A percentile compares a stretch with the other conserved stretches of the same genome.
Evolutionary conservation across 2,797 vertebrate genomes (phyloP).

Genomic region (Onychomys leucogaster): DNA sequence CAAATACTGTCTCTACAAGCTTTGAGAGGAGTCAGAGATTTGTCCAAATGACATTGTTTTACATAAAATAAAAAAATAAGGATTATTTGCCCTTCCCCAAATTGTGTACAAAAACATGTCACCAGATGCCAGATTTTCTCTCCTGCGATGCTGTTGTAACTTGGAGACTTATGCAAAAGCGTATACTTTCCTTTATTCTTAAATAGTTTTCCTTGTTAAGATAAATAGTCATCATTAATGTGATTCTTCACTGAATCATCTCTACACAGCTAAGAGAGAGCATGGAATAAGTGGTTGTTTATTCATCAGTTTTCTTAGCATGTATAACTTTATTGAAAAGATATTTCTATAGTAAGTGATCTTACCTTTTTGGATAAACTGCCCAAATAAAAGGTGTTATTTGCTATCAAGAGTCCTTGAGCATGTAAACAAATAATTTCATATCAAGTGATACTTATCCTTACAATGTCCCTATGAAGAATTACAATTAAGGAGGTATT

Average conservation of each 20-base stretch:
- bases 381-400: not conserved
- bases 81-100: slow-evolving; percentile 4
- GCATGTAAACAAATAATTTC: not conserved
- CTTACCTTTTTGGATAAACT: not conserved
- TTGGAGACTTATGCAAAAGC: not conserved
- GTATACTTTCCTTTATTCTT: not conserved
- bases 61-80: not conserved
- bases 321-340: not conserved
- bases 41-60: slow-evolving; percentile 30
- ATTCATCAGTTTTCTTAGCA: not conserved
- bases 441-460: not conserved
- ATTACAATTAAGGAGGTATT: not conserved
- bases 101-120: not conserved
- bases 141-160: not conserved
- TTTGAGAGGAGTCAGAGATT: not conserved
- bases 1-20: not conserved
- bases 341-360: slow-evolving; percentile 1
- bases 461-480: slow-evolving; percentile 10
- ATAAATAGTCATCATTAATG: not conserved
- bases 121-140: not conserved
- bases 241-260: not conserved
- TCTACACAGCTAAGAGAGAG: not conserved
- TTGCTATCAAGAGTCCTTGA: not conserved
- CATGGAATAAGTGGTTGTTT: not conserved
- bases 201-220: not conserved